Percentiles rank a stretch among this genome's conserved stretches.
phyloP scores from a whole-genome alignment of 2,797 vertebrate genomes.

The Naso thynnoides region DNA sequence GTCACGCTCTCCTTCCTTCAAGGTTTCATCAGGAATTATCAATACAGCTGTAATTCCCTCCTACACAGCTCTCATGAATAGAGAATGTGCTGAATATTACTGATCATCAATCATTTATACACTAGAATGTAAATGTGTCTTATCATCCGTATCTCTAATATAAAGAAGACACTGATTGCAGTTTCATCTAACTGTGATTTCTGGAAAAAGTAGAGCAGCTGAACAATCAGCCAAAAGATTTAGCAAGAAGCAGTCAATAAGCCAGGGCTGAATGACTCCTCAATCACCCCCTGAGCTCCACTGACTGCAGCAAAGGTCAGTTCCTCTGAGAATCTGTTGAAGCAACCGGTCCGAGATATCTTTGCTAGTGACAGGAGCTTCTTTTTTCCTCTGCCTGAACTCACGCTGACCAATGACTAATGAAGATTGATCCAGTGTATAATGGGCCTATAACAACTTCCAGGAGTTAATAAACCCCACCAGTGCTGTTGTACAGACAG shows the following conservation, averaged over 20 bases:
- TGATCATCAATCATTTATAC: constrained; percentile 47
- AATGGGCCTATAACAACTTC: constrained; percentile 68
- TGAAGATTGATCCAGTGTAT: constrained; percentile 73
- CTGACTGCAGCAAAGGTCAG: constrained; percentile 73
- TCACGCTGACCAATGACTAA: constrained; percentile 71
- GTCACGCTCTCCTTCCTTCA: constrained; percentile 28
- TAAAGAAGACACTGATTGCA: not conserved
- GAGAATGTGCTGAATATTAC: constrained; percentile 35
- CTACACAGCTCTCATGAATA: constrained; percentile 33
- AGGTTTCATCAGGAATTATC: constrained; percentile 40
- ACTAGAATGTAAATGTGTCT: constrained; percentile 8
- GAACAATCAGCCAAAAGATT: constrained; percentile 47
- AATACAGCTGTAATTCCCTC: constrained; percentile 31
- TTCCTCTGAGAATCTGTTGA: constrained; percentile 60
- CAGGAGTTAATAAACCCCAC: constrained; percentile 67
- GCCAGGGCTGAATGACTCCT: constrained; percentile 39
- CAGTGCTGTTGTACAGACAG: constrained; percentile 24
- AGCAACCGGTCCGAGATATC: constrained; percentile 61
- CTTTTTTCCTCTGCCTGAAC: constrained; percentile 60
- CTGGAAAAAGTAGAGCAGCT: constrained; percentile 6
- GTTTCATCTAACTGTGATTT: constrained; percentile 13
- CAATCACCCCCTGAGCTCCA: constrained; percentile 51
- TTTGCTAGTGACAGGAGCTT: constrained; percentile 57
- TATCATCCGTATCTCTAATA: not conserved
- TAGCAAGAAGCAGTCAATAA: constrained; percentile 58